Base-by-base conservation (phyloP, 2,888 invertebrate genomes). In the Epistrophe grossulariae region DNA sequence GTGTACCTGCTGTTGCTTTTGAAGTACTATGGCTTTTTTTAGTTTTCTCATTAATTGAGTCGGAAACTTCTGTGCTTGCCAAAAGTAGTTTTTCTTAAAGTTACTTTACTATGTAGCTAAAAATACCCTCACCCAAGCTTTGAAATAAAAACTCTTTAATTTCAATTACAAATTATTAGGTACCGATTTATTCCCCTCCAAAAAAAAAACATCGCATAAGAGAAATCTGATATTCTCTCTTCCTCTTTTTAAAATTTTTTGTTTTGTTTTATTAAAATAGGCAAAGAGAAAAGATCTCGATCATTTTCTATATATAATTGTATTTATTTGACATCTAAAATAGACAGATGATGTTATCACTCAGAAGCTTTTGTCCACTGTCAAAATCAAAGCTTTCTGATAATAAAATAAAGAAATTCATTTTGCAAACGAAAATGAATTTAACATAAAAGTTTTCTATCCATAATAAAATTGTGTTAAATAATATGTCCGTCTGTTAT, bases 311-410 rank as follows among this genome's bases (percentile, higher is more conserved):
- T 17, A 9, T 19, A 15, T 52, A 11, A 19, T 11, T 50, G n/a
- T n/a, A n/a, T n/a, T 50, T 10, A 0, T 19, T 6, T 52, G 7
- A 13, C 10, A 52, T 28, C 3, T 0, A 40, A 60, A 40, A 35
- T 9, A n/a, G 6, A 1, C 40, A 62, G 43, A 43, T 43, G 59
- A 43, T 52, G 68, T 68, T 68, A 68, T 68, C 40, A 60, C 31
- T 64, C 13, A 13, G 0, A 70, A 70, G 70, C 55, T 70, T 70
- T 28, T 15, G n/a, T 40, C 13, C 9, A 3, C 50, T 50, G 50
- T 50, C 48, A 68, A 48, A 66, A 17, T 48, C 11, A 31, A 76
- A 76, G 74, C 74, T 76, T 43, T 74, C 60, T 38, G 68, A 68
- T 50, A 50, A 19, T 15, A 35, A 28, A 48, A 28, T 17, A 8